A percentile compares a stretch with the other conserved stretches of the same genome.
phyloP scores from a whole-genome alignment of 2,888 invertebrate genomes.

The Tupiocoris notatus region DNA sequence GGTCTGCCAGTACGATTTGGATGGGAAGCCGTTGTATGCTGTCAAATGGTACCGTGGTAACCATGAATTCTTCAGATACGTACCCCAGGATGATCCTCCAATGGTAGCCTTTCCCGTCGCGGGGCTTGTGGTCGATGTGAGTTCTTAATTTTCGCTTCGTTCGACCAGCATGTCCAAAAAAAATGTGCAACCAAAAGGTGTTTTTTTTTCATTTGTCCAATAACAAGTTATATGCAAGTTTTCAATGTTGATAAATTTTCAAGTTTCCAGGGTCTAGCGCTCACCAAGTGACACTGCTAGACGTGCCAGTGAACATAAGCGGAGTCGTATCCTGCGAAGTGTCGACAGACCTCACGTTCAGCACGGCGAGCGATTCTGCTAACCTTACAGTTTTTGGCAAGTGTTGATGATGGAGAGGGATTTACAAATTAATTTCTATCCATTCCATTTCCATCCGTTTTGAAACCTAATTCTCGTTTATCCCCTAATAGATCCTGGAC shows the following conservation, averaged over 20 bases:
- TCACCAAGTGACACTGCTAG: slow-evolving; percentile 47
- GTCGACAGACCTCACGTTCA: slow-evolving; percentile 48
- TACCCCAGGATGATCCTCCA: slow-evolving; percentile 45
- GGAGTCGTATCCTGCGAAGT: slow-evolving; percentile 49
- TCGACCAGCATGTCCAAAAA: no score
- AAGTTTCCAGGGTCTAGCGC: slow-evolving; percentile 46
- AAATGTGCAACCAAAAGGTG: no score
- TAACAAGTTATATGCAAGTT: not conserved
- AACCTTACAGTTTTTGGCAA: slow-evolving; percentile 47
- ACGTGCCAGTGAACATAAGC: slow-evolving; percentile 42
- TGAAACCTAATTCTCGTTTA: no score
- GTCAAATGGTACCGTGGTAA: slow-evolving; percentile 49
- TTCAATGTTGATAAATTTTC: not conserved
- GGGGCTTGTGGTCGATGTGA: slow-evolving; percentile 48
- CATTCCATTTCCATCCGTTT: no score
- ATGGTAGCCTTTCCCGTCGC: slow-evolving; percentile 45
- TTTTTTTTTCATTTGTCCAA: no score
- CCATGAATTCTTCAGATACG: slow-evolving; percentile 48
- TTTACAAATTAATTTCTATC: no score
- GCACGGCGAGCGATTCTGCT: slow-evolving; percentile 44
- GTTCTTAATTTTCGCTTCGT: no score
- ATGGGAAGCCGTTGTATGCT: slow-evolving; percentile 45
- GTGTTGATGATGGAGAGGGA: not conserved
- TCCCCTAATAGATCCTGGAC: slow-evolving; percentile 10
- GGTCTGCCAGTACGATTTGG: slow-evolving; percentile 46